Base-by-base conservation (phyloP, 2,888 invertebrate species). In the Tipula confusa region DNA sequence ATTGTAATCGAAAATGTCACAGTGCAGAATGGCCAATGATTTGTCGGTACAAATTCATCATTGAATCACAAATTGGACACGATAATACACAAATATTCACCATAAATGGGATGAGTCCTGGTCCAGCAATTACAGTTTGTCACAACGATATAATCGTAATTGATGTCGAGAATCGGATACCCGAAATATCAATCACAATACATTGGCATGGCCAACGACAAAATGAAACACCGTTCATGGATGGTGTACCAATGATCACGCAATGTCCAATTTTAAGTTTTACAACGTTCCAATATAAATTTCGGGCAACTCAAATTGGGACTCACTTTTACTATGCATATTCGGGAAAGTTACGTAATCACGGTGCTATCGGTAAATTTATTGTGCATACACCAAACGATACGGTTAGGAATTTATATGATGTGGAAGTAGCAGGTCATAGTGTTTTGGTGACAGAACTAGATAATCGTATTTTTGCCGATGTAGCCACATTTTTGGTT, bases 201-300 rank as follows among this genome's bases (percentile, higher is more conserved):
- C 96, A 96, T 88, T 96, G 95, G 95, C 93, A 95, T 85, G 96
- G 96, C 0, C 95, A 95, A 85, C 94, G 93, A 86, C 87, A 91
- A 89, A 88, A 92, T 85, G 92, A 90, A 90, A 92, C 94, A 7
- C 94, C 94, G 0, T 94, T 93, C 87, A 95, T 95, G 94, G 95
- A 95, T 85, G 95, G 95, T 81, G 93, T 93, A n/a, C 94, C 95
- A 0, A 92, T 94, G 91, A 89, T 95, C 83, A 94, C 95, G 0
- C 95, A 95, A 88, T 95, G 95, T 86, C 94, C 95, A 0, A 94
- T 95, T 86, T 91, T 93, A 0, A 93, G 94, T 80, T 94, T 93
- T 87, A 93, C 93, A 1, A 93, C 93, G 11, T 95, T 95, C 88
- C 94, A 94, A 87, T 95, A 95, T 87, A 93, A 93, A 88, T 95